Percentiles rank a stretch among this genome's conserved stretches.
These are phyloP conservation scores for Chondrosia reniformis DNA, from an alignment of 37 sponge, comb jelly and placozoan species.

Conservation along the genomic window DNA sequence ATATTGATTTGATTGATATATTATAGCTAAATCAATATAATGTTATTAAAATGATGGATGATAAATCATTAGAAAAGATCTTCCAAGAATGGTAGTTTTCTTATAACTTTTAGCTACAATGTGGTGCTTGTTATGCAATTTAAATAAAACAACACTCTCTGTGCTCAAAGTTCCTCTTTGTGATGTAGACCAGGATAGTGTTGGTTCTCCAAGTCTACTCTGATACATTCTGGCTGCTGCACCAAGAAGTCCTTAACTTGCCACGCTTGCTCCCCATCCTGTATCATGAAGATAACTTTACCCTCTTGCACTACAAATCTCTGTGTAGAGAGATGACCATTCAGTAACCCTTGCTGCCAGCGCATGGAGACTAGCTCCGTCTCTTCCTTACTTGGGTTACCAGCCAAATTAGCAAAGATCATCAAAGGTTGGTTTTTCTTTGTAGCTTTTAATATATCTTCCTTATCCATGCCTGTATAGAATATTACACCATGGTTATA, in stretches of 20 bases:
- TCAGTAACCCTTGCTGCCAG: slow-evolving; percentile 58
- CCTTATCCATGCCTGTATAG: not conserved
- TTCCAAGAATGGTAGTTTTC: no score
- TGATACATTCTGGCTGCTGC: slow-evolving; percentile 41
- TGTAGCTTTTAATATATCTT: not conserved
- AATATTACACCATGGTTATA: not conserved
- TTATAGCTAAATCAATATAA: no score
- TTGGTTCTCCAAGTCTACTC: slow-evolving; percentile 42
- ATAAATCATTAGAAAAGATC: no score
- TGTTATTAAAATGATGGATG: no score
- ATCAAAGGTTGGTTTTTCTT: not conserved
- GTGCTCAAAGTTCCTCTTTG: no score
- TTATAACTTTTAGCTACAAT: no score
- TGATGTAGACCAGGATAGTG: slow-evolving; percentile 23
- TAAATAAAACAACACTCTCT: no score
- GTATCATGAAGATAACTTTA: slow-evolving; percentile 26
- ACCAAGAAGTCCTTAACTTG: slow-evolving; percentile 64
- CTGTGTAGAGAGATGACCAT: slow-evolving; percentile 33
- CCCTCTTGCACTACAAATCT: slow-evolving; percentile 41
- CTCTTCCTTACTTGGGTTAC: slow-evolving; percentile 19
- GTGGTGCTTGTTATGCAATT: no score
- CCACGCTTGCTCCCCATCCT: slow-evolving; percentile 48
- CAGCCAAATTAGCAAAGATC: not conserved
- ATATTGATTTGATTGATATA: no score
- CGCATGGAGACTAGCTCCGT: slow-evolving; percentile 31